Percentiles rank a stretch among this genome's conserved stretches.
These are phyloP conservation scores for Potamarius usumacintae DNA, from an alignment of 2,113 vertebrate species.

Conservation along the genomic window DNA sequence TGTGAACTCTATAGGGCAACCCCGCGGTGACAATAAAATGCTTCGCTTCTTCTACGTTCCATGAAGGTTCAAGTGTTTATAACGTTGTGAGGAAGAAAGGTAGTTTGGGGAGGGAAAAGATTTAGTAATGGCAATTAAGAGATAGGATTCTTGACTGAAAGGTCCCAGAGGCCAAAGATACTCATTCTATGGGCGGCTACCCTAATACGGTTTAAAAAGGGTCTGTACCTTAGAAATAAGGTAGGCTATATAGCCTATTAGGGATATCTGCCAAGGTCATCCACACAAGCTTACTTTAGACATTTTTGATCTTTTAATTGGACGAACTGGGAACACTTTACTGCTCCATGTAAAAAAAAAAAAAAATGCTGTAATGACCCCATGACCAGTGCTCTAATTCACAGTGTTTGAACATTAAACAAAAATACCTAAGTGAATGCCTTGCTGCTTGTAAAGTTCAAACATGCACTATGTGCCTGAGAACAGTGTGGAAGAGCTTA, in stretches of 20 bases:
- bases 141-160: slow-evolving; percentile 70
- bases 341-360: background rate
- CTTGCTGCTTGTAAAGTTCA: slow-evolving; percentile 13
- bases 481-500: background rate
- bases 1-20: slow-evolving; percentile 69
- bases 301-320: slow-evolving; percentile 21
- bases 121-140: slow-evolving; percentile 71
- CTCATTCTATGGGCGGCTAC: slow-evolving; percentile 31
- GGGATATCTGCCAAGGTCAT: slow-evolving; percentile 8
- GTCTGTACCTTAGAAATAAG: slow-evolving; percentile 11
- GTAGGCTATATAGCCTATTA: slow-evolving; percentile 6
- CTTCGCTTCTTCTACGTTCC: slow-evolving; percentile 72
- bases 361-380: background rate
- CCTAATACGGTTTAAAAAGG: background rate
- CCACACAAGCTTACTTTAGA: slow-evolving; percentile 6
- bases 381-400: slow-evolving; percentile 8
- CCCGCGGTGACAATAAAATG: slow-evolving; percentile 78
- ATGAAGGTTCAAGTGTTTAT: slow-evolving; percentile 72
- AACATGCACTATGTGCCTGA: background rate
- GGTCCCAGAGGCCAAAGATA: slow-evolving; percentile 70
- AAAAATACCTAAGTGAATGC: background rate
- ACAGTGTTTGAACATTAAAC: slow-evolving; percentile 25
- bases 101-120: slow-evolving; percentile 68
- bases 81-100: slow-evolving; percentile 63
- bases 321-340: slow-evolving; percentile 28